Evolutionary conservation across 2,797 vertebrate species (phyloP).

Genomic region (Onychomys leucogaster): DNA sequence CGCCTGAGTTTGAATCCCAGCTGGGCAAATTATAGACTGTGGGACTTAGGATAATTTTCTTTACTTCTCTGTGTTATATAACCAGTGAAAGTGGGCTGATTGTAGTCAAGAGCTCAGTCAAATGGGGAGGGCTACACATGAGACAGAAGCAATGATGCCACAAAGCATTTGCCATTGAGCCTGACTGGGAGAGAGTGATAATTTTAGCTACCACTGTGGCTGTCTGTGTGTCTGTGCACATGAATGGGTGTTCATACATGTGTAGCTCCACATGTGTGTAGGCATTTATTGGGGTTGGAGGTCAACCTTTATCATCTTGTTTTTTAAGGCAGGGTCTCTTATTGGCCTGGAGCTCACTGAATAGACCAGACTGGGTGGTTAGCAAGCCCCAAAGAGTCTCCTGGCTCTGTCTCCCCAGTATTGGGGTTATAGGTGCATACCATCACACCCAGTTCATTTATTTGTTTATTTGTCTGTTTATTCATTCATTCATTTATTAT

Average conservation of each 20-base stretch:
- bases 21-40: slow-evolving; percentile 46
- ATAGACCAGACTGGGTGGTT: neutral
- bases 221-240: neutral
- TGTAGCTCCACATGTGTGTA: neutral
- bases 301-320: neutral
- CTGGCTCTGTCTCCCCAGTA: neutral
- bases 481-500: neutral
- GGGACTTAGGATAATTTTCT: slow-evolving; percentile 47
- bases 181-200: neutral
- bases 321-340: neutral
- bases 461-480: neutral
- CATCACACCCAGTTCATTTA: neutral
- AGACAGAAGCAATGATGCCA: neutral
- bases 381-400: neutral
- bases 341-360: neutral
- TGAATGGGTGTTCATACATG: too few species aligned
- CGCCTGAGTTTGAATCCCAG: slow-evolving; percentile 17
- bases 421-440: too few species aligned
- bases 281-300: neutral
- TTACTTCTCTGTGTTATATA: slow-evolving; percentile 50
- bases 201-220: neutral
- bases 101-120: slow-evolving; percentile 13
- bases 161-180: neutral
- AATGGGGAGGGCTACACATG: neutral
- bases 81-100: slow-evolving; percentile 38